Conservation (phyloP, 35 echinoderm and acorn worm genomes). For the Anneissia japonica region DNA sequence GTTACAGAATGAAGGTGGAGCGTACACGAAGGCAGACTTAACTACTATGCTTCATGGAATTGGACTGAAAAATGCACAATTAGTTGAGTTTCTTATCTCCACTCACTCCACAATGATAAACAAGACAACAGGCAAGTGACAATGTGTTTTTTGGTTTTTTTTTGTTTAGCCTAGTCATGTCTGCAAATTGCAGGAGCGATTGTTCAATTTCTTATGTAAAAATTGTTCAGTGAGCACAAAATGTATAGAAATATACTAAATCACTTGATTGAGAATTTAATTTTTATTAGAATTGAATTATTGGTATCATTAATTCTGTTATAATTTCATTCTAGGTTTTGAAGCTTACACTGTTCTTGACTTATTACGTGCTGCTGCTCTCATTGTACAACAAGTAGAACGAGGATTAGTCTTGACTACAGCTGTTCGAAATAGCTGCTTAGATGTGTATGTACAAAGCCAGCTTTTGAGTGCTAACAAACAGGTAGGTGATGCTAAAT, state of each 20-base stretch:
- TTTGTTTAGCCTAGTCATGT: too few relatives aligned
- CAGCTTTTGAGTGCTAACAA: conserved; percentile 64
- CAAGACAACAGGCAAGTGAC: conserved; percentile 40
- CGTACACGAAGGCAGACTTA: conserved; percentile 44
- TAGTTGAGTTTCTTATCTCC: conserved; percentile 34
- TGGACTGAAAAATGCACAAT: conserved; percentile 33
- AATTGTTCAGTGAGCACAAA: too few relatives aligned
- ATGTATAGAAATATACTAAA: too few relatives aligned
- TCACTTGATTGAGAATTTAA: too few relatives aligned
- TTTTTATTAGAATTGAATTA: too few relatives aligned
- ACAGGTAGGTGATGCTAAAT: conserved; percentile 69
- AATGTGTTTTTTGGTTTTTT: too few relatives aligned
- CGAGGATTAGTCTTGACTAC: conserved; percentile 27
- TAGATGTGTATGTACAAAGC: conserved; percentile 73
- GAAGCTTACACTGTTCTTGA: conserved; percentile 46
- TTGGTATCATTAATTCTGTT: too few relatives aligned
- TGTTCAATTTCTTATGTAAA: too few relatives aligned
- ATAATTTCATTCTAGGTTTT: neutral
- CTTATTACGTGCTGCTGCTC: conserved; percentile 65
- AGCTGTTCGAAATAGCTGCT: conserved; percentile 59
- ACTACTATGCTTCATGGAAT: conserved; percentile 49
- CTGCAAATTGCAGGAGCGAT: too few relatives aligned
- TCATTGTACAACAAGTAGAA: conserved; percentile 46
- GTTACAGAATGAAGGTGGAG: conserved; percentile 53
- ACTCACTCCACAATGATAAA: conserved; percentile 48